phyloP scores from a whole-genome alignment of 2,113 vertebrate species.

The Lampris megalopsis region DNA sequence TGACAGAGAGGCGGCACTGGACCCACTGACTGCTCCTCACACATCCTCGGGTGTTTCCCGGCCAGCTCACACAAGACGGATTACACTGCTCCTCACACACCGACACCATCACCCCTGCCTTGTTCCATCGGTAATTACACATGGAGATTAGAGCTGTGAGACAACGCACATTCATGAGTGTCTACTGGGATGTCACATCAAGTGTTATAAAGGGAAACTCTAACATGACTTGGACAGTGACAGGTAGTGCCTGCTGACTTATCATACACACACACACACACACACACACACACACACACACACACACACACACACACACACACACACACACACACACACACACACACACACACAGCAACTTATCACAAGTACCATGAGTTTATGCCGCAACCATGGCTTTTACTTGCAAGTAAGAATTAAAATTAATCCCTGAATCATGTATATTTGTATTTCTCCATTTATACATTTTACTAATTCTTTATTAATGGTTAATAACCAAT shows the following conservation, averaged over 20 bases:
- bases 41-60: conserved; percentile 95
- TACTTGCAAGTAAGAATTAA: neutral
- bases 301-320: no score
- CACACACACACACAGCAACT: no score
- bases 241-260: conserved; percentile 83
- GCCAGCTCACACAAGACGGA: conserved; percentile 92
- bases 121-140: conserved; percentile 98
- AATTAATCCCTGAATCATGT: neutral
- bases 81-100: conserved; percentile 84
- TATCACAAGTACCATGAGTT: no score
- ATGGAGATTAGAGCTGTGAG: conserved; percentile 95
- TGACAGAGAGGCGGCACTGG: conserved; percentile 90
- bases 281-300: no score
- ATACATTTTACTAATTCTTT: no score
- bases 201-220: conserved; percentile 90
- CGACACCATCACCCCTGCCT: conserved; percentile 94
- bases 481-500: no score
- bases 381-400: conserved; percentile 19
- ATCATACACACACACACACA: no score
- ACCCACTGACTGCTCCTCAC: conserved; percentile 87
- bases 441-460: no score
- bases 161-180: conserved; percentile 93
- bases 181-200: conserved; percentile 87
- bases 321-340: no score
- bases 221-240: conserved; percentile 91